A percentile compares a stretch with the other conserved stretches of the same genome.
These are phyloP conservation scores for Siderastrea radians DNA, from an alignment of 92 coral and sea anemone species.

Conservation along the genomic window DNA sequence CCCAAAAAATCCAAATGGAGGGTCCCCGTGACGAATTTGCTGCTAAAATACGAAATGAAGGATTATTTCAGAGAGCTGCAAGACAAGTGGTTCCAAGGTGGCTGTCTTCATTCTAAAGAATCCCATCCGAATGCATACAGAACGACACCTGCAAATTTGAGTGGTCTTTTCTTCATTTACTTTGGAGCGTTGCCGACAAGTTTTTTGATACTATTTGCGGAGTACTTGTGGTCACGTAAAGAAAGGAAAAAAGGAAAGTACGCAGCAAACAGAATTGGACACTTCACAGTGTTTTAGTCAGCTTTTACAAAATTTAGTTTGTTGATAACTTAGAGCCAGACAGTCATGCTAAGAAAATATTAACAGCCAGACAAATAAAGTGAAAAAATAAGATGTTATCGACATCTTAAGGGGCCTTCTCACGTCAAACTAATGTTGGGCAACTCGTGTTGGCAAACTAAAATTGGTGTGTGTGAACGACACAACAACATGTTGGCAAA, in stretches of 20 bases:
- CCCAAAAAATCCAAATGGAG: slow-evolving; percentile 77
- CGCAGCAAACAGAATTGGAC: background rate
- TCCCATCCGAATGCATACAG: slow-evolving; percentile 34
- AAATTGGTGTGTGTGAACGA: too few species aligned
- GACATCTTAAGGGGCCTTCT: too few species aligned
- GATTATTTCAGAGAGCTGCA: slow-evolving; percentile 74
- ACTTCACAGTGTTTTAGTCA: background rate
- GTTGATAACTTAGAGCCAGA: background rate
- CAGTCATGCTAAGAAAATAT: too few species aligned
- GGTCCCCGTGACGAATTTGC: slow-evolving; percentile 65
- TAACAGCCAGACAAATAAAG: too few species aligned
- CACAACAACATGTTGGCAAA: too few species aligned
- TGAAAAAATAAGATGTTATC: too few species aligned
- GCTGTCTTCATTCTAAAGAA: slow-evolving; percentile 54
- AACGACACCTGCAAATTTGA: slow-evolving; percentile 65
- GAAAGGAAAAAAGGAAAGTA: background rate
- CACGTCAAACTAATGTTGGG: too few species aligned
- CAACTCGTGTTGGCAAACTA: too few species aligned
- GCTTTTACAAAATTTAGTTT: too few species aligned
- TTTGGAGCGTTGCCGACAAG: slow-evolving; percentile 42
- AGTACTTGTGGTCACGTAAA: slow-evolving; percentile 7
- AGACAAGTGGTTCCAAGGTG: slow-evolving; percentile 78
- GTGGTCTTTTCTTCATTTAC: slow-evolving; percentile 68
- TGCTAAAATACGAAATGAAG: slow-evolving; percentile 70
- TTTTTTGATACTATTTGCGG: slow-evolving; percentile 37